These are phyloP conservation scores for Podargus strigoides DNA, from an alignment of 2,797 vertebrate species.

Conservation along the genomic window DNA sequence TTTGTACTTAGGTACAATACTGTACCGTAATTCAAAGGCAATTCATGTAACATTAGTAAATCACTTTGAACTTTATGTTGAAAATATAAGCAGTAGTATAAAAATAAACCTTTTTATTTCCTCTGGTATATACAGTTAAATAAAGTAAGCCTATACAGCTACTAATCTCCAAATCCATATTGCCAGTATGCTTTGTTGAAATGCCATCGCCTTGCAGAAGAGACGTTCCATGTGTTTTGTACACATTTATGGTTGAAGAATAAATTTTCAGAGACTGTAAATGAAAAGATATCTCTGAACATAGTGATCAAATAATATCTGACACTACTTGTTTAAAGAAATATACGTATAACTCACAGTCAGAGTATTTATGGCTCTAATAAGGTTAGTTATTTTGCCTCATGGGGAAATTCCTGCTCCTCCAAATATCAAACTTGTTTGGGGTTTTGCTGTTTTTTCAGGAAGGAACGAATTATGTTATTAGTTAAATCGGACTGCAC, in stretches of 20 bases:
- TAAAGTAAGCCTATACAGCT: slow-evolving; percentile 50
- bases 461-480: slow-evolving; percentile 20
- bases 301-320: slow-evolving; percentile 56
- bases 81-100: slow-evolving; percentile 58
- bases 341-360: slow-evolving; percentile 50
- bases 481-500: background rate
- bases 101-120: slow-evolving; percentile 69
- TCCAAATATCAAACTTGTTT: slow-evolving; percentile 16
- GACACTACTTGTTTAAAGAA: slow-evolving; percentile 56
- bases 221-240: slow-evolving; percentile 37
- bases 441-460: background rate
- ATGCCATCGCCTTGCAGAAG: slow-evolving; percentile 52
- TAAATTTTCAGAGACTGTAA: slow-evolving; percentile 61
- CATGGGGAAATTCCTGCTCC: background rate
- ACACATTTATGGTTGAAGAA: slow-evolving; percentile 51
- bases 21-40: slow-evolving; percentile 51
- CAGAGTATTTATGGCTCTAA: slow-evolving; percentile 51
- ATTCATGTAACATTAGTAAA: slow-evolving; percentile 62
- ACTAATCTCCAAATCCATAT: slow-evolving; percentile 58
- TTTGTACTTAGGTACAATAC: slow-evolving; percentile 39
- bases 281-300: slow-evolving; percentile 56
- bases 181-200: slow-evolving; percentile 58
- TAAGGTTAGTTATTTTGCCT: slow-evolving; percentile 49
- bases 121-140: slow-evolving; percentile 61
- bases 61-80: slow-evolving; percentile 63